Conservation (phyloP, 1,140 invertebrate species). For the Pararge aegeria region DNA sequence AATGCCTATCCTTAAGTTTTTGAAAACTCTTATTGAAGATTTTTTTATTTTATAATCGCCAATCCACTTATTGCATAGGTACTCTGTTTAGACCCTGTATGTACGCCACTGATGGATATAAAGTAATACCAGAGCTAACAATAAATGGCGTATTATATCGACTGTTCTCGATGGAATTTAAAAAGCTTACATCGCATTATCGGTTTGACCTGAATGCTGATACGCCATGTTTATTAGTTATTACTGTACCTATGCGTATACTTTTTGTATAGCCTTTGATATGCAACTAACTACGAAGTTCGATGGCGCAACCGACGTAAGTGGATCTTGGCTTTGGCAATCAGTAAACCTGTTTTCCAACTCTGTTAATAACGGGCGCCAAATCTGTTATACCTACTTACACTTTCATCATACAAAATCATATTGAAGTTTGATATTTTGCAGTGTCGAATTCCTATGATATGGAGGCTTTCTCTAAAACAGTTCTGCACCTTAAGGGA, state of each 20-base stretch:
- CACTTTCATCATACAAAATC: neutral
- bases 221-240: neutral
- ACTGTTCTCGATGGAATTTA: neutral
- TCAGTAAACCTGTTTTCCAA: neutral
- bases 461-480: too few species aligned
- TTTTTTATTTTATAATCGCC: too few species aligned
- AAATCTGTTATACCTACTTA: neutral
- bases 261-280: too few species aligned
- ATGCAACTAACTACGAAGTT: neutral
- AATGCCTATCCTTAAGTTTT: too few species aligned
- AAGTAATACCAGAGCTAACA: neutral
- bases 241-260: neutral
- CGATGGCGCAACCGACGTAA: neutral
- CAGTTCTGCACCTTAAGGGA: too few species aligned
- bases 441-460: too few species aligned
- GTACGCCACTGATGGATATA: too few species aligned
- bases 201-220: conserved; percentile 1
- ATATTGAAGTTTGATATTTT: too few species aligned
- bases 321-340: neutral
- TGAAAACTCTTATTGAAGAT: too few species aligned
- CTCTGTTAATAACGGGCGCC: neutral
- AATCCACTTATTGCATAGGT: too few species aligned
- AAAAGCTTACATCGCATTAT: conserved; percentile 2
- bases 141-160: neutral
- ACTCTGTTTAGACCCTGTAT: too few species aligned